Evolutionary conservation across 2,888 invertebrate genomes (phyloP).

Genomic region (Herminia tarsipennalis): DNA sequence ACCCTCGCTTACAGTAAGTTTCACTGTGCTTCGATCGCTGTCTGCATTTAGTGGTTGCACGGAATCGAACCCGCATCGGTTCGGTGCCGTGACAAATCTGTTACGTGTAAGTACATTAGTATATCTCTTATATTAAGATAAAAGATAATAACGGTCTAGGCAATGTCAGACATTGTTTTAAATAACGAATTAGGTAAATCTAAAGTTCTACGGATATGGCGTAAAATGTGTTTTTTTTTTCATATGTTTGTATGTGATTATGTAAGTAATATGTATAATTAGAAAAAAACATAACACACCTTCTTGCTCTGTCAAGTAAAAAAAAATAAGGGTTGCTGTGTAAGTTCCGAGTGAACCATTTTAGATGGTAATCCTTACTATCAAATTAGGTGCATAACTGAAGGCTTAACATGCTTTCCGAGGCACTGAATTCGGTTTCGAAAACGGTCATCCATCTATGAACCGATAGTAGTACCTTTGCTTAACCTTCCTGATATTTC

Average conservation of each 20-base stretch:
- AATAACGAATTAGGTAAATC: slow-evolving; percentile 27
- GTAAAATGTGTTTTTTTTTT: background rate
- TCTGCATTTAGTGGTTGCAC: slow-evolving; percentile 40
- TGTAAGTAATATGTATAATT: slow-evolving; percentile 2
- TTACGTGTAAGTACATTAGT: slow-evolving; percentile 56
- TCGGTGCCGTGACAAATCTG: slow-evolving; percentile 23
- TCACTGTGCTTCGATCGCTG: slow-evolving; percentile 43
- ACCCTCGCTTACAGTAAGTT: slow-evolving; percentile 22
- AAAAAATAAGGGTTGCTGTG: no score
- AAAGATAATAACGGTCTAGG: slow-evolving; percentile 45
- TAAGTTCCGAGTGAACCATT: no score
- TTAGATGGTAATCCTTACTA: no score
- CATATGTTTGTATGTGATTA: background rate
- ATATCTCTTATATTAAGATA: slow-evolving; percentile 41
- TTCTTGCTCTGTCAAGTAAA: no score
- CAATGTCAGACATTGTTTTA: slow-evolving; percentile 67
- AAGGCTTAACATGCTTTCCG: no score
- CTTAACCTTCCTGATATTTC: no score
- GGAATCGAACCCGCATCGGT: slow-evolving; percentile 8
- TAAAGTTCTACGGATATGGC: slow-evolving; percentile 22
- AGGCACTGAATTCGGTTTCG: no score
- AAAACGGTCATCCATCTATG: no score
- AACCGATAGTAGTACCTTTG: no score
- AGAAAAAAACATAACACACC: no score
- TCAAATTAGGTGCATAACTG: no score